These are phyloP conservation scores for Heliconius charithonia DNA, from an alignment of 2,888 invertebrate species.

Conservation along the genomic window DNA sequence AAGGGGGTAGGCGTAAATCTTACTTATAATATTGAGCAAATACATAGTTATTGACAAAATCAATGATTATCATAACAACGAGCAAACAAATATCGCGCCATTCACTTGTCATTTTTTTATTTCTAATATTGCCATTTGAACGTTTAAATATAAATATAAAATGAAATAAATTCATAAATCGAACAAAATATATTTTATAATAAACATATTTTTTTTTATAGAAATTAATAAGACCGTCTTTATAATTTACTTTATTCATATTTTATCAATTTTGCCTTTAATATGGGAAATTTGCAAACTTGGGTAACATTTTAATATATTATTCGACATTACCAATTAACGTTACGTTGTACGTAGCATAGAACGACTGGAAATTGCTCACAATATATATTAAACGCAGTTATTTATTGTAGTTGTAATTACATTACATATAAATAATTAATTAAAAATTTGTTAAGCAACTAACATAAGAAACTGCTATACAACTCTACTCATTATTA, in stretches of 20 bases:
- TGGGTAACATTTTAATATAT: neutral
- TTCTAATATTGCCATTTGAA: slow-evolving; percentile 20
- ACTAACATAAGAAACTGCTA: neutral
- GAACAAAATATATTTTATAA: neutral
- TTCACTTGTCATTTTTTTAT: slow-evolving; percentile 38
- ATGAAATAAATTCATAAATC: neutral
- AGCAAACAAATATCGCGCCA: slow-evolving; percentile 72
- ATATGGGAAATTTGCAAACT: neutral
- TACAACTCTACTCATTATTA: no score
- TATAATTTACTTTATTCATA: neutral
- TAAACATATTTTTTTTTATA: neutral
- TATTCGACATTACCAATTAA: neutral
- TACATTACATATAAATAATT: neutral
- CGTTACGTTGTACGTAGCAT: slow-evolving; percentile 48
- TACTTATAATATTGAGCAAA: slow-evolving; percentile 31
- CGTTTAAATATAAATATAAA: slow-evolving; percentile 17
- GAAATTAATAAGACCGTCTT: neutral
- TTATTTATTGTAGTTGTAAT: neutral
- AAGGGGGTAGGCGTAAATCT: no score
- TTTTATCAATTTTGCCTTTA: neutral
- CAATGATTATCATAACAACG: slow-evolving; percentile 68
- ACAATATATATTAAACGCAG: no score
- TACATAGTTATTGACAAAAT: slow-evolving; percentile 54
- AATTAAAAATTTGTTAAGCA: neutral
- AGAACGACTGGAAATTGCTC: slow-evolving; percentile 36